Conservation (phyloP, 2,797 vertebrate genomes). For the Helarctos malayanus region DNA sequence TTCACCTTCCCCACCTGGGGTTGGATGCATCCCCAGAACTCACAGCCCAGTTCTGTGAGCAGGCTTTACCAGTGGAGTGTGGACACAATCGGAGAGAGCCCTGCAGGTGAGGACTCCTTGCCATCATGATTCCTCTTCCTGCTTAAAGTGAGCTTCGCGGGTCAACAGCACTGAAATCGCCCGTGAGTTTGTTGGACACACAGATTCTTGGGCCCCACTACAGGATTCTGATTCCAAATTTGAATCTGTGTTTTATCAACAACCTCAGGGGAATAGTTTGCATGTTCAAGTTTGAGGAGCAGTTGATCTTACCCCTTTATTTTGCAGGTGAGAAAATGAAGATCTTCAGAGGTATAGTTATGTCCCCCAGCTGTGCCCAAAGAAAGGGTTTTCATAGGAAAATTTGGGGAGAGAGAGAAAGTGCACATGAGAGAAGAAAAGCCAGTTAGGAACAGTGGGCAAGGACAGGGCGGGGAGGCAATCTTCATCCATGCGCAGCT, state of each 20-base stretch:
- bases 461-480: not conserved
- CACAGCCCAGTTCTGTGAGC: not conserved
- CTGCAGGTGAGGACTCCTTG: not conserved
- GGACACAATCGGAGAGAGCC: rapidly evolving
- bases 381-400: not conserved
- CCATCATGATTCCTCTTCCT: not conserved
- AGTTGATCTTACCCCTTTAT: not conserved
- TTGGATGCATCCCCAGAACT: not conserved
- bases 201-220: not conserved
- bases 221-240: not conserved
- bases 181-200: not conserved
- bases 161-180: not conserved
- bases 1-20: not conserved
- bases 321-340: not conserved
- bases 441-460: not conserved
- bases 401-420: not conserved
- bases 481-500: not conserved
- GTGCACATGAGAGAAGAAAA: not conserved
- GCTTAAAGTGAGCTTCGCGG: not conserved
- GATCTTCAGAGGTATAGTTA: not conserved
- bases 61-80: not conserved
- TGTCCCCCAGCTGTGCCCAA: not conserved
- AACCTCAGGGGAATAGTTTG: not conserved
- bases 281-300: not conserved
- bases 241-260: not conserved